Evolutionary conservation across 2,888 invertebrate genomes (phyloP), one percentile per base, ranked within the genome.

Genomic region (Dasysyrphus tricinctus): DNA sequence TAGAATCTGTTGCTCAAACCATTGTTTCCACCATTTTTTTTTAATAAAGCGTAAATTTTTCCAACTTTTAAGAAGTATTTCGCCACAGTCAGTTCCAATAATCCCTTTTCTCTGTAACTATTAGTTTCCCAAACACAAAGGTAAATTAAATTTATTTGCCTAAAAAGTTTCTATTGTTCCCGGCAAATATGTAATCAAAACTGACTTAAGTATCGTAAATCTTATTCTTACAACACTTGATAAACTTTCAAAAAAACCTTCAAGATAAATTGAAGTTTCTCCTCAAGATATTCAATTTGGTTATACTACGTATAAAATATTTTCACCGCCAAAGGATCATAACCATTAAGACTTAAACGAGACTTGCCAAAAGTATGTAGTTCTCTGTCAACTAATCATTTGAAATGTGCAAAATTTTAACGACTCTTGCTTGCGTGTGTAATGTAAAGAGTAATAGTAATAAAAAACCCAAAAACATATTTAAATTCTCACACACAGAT

Each of bases 401-500:
- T 7, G 37, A 67, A 67, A 49, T 49, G 11, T 4, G 9, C 34
- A 34, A 67, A 19, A 12, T 49, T 67, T 67, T 37, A 67, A 32
- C 49, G 49, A 65, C 47, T 34, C 24, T 49, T 49, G 16, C 24
- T 49, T 49, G 16, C 11, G n/a, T n/a, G 49, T 63, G 67, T 19
- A 24, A 34, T 24, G 24, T 24, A 3, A 24, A 24, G n/a, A n/a
- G 24, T 24, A 24, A 24, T 24, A 49, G 34, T 65, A 47, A 37
- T 67, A 44, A 67, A 67, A 47, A 37, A 59, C 4, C 12, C 9
- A 11, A 59, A 65, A 49, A 34, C 49, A 49, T 67, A 49, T 67
- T 67, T 12, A 67, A 67, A 49, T 67, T 49, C 67, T 49, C 67
- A 47, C 11, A 49, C 63, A 37, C 32, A 34, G 49, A 67, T 49